Base-by-base conservation (phyloP, 2,797 vertebrate species). In the Varecia variegata region DNA sequence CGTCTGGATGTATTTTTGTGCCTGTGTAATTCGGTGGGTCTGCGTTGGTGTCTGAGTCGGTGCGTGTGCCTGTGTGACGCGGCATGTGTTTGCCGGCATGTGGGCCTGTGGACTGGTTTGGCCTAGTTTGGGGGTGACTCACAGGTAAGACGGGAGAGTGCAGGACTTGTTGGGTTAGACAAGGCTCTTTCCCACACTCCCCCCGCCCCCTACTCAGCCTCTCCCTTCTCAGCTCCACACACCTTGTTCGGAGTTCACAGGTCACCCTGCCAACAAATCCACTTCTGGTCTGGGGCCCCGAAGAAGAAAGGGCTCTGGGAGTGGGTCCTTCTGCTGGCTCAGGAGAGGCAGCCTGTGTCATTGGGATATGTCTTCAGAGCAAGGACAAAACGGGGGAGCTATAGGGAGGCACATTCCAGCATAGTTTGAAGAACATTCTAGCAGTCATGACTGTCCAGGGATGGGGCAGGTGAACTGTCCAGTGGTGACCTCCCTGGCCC, bases 101-200 rank as follows among this genome's bases (percentile, higher is more conserved):
- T 96, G 82, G 94, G 92, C 93, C 91, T 67, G 40, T 65, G 47
- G 97, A 97, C 96, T 96, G 94, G 98, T 97, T 96, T 98, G 96
- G 97, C 97, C 97, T 96, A 97, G 97, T 98, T 97, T 96, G 80
- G 95, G 97, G 97, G 97, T 98, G 98, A 98, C 97, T 98, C 98
- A 98, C 94, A 79, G 91, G 81, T 94, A 97, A 97, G 88, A 30
- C 11, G 89, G 38, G 96, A 97, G 96, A 97, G 97, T 93, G 71
- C 73, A 93, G 83, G 96, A 96, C 96, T 97, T 96, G 98, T 91
- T 96, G 93, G 79, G 93, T 97, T 97, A 96, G 89, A 92, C 27
- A 8, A 60, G 50, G 81, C 93, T 97, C 79, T 97, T 97, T 97
- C 95, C 95, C 96, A 97, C 97, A 97, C 96, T 97, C 83, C 68